Base-by-base conservation (phyloP, 2,797 vertebrate genomes). In the Salarias fasciatus region DNA sequence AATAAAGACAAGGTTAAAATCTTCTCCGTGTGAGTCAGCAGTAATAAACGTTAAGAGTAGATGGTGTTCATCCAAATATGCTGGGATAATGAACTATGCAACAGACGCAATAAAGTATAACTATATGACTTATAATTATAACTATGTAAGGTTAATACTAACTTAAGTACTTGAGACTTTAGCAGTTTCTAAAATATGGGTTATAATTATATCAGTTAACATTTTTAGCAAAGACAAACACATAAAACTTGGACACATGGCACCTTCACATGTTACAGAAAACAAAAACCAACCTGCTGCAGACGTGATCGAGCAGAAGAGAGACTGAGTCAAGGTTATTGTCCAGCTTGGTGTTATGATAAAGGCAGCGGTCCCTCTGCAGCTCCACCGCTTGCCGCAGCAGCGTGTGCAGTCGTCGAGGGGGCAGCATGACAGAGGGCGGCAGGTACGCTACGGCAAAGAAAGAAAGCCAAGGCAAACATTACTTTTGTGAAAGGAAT, bases 341-440 rank as follows among this genome's bases (percentile, higher is more conserved):
- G 86, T 99, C 98, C 79, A 97, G 93, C 91, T 98, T 98, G 86
- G 96, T 99, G 87, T 99, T 99, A 85, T 99, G 98, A 80, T 99
- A 99, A 68, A 99, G 96, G 92, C 98, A 99, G 89, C 96, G 96
- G 79, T 99, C 98, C 85, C 96, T 94, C 90, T 99, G 97, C 13
- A 99, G 92, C 77, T 99, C 98, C 85, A 98, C 95, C 0, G 98
- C 98, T 86, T 99, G 98, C 75, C 95, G 94, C 31, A 99, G 91
- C 57, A 99, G 92, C 36, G 95, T 99, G 92, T 99, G 98, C 77
- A 99, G 92, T 86, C 96, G 94, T 80, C 96, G 94, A 2, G 97
- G 98, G 64, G 97, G 98, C 86, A 99, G 91, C 97, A 99, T 99
- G 85, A 99, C 98, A 24, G 97, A 97, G 1, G 98, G 97, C 44